These are phyloP conservation scores for Lucifuga dentata DNA, from an alignment of 2,113 vertebrate species.

Conservation along the genomic window DNA sequence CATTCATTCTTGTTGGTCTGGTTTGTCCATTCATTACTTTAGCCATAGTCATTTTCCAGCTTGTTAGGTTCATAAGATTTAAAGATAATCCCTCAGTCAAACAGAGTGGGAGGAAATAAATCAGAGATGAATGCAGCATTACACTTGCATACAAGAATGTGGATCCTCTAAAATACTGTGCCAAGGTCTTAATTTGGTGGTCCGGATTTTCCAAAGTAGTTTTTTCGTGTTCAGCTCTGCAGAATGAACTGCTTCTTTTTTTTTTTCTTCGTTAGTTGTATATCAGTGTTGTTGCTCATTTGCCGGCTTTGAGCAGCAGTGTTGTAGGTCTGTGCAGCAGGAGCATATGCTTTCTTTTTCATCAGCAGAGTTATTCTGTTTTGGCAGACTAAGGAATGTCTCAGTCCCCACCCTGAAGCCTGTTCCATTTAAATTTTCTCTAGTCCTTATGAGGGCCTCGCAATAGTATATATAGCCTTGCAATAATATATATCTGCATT, in stretches of 20 bases:
- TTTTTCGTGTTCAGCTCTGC: conserved; percentile 34
- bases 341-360: conserved; percentile 31
- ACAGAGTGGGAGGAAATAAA: neutral
- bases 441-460: conserved; percentile 43
- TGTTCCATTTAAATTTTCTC: conserved; percentile 53
- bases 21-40: neutral
- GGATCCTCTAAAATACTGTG: neutral
- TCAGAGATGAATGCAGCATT: neutral
- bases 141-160: conserved; percentile 10
- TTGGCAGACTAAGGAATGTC: conserved; percentile 68
- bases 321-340: conserved; percentile 39
- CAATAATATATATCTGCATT: conserved; percentile 43
- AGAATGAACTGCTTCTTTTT: neutral
- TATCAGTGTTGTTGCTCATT: conserved; percentile 40
- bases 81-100: neutral
- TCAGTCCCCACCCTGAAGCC: conserved; percentile 62
- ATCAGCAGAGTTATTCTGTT: conserved; percentile 54
- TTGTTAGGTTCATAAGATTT: neutral
- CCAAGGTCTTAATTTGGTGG: conserved; percentile 30
- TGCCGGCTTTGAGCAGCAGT: conserved; percentile 43
- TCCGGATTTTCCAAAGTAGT: conserved; percentile 24
- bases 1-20: neutral
- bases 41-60: too few species aligned
- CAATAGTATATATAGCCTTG: conserved; percentile 35
- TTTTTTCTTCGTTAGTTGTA: conserved; percentile 30